Evolutionary conservation across 2,797 vertebrate species (phyloP).

Genomic region (Cynopterus sphinx): DNA sequence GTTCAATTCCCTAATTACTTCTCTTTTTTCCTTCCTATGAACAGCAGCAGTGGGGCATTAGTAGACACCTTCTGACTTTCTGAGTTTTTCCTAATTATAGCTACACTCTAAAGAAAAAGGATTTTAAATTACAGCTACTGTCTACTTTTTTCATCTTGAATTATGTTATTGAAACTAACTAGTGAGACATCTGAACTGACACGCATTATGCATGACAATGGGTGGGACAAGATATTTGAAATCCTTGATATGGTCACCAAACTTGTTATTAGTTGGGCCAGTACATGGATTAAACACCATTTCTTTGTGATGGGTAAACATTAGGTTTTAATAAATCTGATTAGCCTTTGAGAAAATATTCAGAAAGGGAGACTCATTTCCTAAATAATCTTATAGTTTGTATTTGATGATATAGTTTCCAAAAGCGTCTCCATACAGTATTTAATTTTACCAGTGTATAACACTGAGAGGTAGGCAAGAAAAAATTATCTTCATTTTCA

Average conservation of each 20-base stretch:
- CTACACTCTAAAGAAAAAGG: background rate
- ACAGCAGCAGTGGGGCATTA: background rate
- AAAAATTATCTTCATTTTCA: background rate
- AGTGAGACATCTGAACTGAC: background rate
- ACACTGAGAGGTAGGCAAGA: background rate
- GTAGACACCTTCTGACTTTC: background rate
- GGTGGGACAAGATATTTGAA: background rate
- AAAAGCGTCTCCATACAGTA: background rate
- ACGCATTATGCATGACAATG: background rate
- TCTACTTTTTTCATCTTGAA: background rate
- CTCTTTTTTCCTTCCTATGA: background rate
- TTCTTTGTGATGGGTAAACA: background rate
- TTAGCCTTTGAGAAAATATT: background rate
- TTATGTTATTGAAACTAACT: background rate
- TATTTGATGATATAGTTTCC: background rate
- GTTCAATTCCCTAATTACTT: constrained; percentile 2
- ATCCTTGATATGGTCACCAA: background rate
- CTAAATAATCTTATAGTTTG: constrained; percentile 14
- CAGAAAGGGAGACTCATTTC: constrained; percentile 3
- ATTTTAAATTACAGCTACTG: background rate
- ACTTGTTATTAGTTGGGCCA: background rate
- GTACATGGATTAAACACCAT: background rate
- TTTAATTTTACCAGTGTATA: background rate
- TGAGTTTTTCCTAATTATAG: background rate
- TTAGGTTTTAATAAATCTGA: background rate